These are phyloP conservation scores for Physella acuta DNA, from an alignment of 1,140 invertebrate genomes.

Conservation along the genomic window DNA sequence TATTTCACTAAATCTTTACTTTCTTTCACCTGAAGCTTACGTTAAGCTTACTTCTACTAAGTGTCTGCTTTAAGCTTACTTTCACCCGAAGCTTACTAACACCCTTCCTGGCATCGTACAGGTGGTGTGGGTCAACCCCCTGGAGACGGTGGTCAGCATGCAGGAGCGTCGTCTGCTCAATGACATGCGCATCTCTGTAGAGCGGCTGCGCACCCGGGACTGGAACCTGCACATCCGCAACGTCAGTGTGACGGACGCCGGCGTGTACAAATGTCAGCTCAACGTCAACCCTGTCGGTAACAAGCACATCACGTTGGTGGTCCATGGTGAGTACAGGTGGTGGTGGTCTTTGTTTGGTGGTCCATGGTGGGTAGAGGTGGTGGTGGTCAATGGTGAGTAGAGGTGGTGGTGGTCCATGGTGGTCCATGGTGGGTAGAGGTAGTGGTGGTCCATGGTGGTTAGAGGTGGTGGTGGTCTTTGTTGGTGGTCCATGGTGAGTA, in stretches of 20 bases:
- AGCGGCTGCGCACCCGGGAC: slow-evolving; percentile 38
- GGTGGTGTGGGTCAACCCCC: slow-evolving; percentile 53
- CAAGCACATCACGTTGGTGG: slow-evolving; percentile 41
- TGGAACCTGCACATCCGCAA: slow-evolving; percentile 54
- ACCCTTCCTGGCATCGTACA: no score
- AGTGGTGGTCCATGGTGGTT: not conserved
- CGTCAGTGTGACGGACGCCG: slow-evolving; percentile 38
- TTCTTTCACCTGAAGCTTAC: no score
- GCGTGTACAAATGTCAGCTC: slow-evolving; percentile 49
- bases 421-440: not conserved
- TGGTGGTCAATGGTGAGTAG: no score
- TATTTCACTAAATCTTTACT: no score
- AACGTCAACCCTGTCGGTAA: slow-evolving; percentile 44
- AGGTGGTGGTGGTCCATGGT: not conserved
- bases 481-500: no score
- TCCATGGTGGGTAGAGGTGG: not conserved
- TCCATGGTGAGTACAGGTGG: slow-evolving; percentile 41
- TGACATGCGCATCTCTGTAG: slow-evolving; percentile 47
- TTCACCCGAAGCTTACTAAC: no score
- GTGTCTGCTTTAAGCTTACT: no score
- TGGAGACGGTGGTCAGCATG: slow-evolving; percentile 42
- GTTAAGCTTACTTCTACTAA: no score
- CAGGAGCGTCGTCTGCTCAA: slow-evolving; percentile 46
- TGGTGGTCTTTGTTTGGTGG: no score
- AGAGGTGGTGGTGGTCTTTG: not conserved